A percentile compares a stretch with the other conserved stretches of the same genome.
phyloP scores from a whole-genome alignment of 2,888 invertebrate genomes.

The Pharmacophagus antenor region DNA sequence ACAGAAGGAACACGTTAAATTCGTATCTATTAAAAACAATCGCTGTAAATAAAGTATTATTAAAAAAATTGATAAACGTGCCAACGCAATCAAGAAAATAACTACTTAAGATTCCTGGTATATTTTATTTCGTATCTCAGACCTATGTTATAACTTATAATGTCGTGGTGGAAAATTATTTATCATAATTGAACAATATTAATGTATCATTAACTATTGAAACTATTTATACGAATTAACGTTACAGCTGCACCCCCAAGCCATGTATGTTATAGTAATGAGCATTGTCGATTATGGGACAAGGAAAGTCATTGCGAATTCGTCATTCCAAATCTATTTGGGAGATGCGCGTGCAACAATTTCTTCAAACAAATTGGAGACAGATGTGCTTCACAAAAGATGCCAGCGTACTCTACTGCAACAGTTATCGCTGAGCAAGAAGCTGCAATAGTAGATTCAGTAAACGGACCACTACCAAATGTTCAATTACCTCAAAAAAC shows the following conservation, averaged over 20 bases:
- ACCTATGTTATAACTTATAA: background rate
- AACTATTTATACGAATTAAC: background rate
- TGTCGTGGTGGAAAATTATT: background rate
- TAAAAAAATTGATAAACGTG: conserved; percentile 7
- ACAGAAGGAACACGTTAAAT: background rate
- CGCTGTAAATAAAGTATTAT: background rate
- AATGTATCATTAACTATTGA: too few relatives aligned
- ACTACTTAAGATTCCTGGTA: conserved; percentile 1
- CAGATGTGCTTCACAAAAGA: conserved; percentile 78
- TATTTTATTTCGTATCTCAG: background rate
- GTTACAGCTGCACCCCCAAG: conserved; percentile 90
- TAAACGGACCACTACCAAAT: conserved; percentile 43
- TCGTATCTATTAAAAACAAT: background rate
- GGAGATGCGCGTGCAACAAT: conserved; percentile 90
- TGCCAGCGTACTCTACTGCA: conserved; percentile 58
- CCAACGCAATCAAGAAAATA: conserved; percentile 3
- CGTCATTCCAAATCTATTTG: conserved; percentile 93
- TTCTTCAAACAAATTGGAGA: conserved; percentile 84
- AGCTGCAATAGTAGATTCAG: conserved; percentile 43
- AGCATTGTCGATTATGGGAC: conserved; percentile 92
- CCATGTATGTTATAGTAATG: conserved; percentile 93
- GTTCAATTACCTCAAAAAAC: conserved; percentile 38
- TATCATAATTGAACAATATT: background rate
- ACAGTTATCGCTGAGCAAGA: conserved; percentile 65
- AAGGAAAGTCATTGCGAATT: conserved; percentile 93